Evolutionary conservation across 2,797 vertebrate species (phyloP), one percentile per base, ranked within the genome.

Genomic region (Sylvilagus floridanus): DNA sequence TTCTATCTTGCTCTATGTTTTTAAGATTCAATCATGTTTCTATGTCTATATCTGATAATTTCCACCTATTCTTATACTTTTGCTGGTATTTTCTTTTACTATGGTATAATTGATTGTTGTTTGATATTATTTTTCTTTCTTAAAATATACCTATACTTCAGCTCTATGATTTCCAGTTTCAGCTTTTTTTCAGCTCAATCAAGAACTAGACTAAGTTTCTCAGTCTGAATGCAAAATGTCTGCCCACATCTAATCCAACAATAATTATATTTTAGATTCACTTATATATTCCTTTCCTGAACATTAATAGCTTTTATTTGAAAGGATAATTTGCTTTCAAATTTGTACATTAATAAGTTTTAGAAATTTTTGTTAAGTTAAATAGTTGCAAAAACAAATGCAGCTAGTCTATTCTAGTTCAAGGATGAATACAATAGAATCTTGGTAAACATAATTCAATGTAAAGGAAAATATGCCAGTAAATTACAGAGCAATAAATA

Each of bases 311-410:
- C 47, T 83, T 50, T 89, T 71, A 60, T 24, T 57, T 17, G 21
- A 26, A 75, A 92, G 57, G 82, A 47, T 66, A 62, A 68, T 88
- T 94, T 75, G 42, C n/a, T 84, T 93, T 95, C 78, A 62, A 72
- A 69, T 10, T 94, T n/a, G 26, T 75, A 65, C 75, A 90, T 93
- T 73, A 90, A 62, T 62, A 62, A 52, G 13, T 84, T 90, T 82
- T 81, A 12, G 3, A 21, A 88, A 71, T 71, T 69, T 35, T 90
- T 4, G 63, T 65, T 50, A 93, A 37, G 52, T 79, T n/a, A 57
- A 57, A 57, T 91, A 11, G 71, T 16, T 88, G 4, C 62, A 88
- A 35, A 69, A 93, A 62, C 35, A 60, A 73, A 60, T 35, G 63
- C 7, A 50, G 37, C 12, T 30, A 69, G n/a, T 7, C 3, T 89